These are phyloP conservation scores for Yponomeuta sedellus DNA, from an alignment of 2,888 invertebrate species.

Conservation along the genomic window DNA sequence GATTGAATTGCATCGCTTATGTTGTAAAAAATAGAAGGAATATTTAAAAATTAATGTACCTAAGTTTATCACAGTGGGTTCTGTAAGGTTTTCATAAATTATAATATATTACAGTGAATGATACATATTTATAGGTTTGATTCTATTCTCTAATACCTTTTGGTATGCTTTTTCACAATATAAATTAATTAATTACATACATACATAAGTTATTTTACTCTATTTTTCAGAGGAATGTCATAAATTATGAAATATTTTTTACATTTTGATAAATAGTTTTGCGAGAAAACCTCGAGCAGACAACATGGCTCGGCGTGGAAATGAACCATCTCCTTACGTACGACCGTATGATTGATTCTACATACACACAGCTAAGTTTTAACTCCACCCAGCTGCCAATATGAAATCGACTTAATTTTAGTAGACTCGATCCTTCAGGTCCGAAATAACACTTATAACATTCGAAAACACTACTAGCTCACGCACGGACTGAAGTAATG, in stretches of 20 bases:
- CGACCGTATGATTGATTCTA: no score
- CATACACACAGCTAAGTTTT: no score
- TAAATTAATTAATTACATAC: not conserved
- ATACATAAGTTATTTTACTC: not conserved
- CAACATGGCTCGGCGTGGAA: constrained; percentile 15
- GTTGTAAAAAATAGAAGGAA: constrained; percentile 35
- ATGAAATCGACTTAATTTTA: no score
- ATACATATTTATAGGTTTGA: not conserved
- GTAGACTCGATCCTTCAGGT: no score
- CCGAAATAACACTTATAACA: no score
- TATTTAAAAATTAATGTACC: constrained; percentile 44
- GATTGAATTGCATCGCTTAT: constrained; percentile 31
- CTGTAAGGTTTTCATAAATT: constrained; percentile 51
- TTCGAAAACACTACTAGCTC: no score
- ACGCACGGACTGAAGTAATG: no score
- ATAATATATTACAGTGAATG: not conserved
- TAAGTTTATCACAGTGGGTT: constrained; percentile 57
- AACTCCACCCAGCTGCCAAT: no score
- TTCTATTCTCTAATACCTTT: not conserved
- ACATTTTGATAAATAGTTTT: constrained; percentile 8
- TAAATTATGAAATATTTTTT: not conserved
- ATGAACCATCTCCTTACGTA: no score
- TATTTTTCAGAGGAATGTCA: not conserved
- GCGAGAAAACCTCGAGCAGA: constrained; percentile 37
- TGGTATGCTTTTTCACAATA: not conserved